These are phyloP conservation scores for Scaptomyza reducta DNA, from an alignment of 2,888 invertebrate species.

Conservation along the genomic window DNA sequence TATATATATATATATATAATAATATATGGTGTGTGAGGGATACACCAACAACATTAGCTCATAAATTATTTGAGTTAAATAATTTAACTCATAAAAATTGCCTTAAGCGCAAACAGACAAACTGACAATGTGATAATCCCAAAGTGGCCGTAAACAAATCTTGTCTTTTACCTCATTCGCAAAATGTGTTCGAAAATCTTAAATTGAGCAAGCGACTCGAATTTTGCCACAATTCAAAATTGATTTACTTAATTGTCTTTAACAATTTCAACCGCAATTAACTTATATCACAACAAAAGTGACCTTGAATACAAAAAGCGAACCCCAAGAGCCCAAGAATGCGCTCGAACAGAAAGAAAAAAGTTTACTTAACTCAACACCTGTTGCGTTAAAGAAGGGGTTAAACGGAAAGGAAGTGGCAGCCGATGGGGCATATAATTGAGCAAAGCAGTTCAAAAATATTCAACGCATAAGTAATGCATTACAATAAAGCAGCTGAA, in stretches of 20 bases:
- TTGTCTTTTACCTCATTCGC: constrained; percentile 68
- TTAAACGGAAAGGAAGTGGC: neutral
- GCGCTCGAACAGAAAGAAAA: constrained; percentile 47
- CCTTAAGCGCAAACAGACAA: constrained; percentile 14
- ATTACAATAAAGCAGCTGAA: constrained; percentile 50
- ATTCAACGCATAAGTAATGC: constrained; percentile 52
- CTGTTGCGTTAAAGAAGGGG: constrained; percentile 20
- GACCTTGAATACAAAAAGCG: constrained; percentile 63
- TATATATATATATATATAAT: no score
- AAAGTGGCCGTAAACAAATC: constrained; percentile 48
- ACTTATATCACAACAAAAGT: constrained; percentile 54
- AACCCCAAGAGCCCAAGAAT: constrained; percentile 48
- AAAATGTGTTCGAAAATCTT: constrained; percentile 41
- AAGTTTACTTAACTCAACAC: constrained; percentile 44
- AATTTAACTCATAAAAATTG: constrained; percentile 12
- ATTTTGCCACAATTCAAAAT: constrained; percentile 59
- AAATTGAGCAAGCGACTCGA: constrained; percentile 60
- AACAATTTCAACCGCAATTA: constrained; percentile 65
- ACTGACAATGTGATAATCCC: constrained; percentile 20
- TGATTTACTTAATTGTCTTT: constrained; percentile 74
- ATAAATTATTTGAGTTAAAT: neutral
- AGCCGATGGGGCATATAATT: constrained; percentile 60
- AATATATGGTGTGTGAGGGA: no score
- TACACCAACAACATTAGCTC: neutral
- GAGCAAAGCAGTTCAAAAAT: constrained; percentile 48